A percentile compares a stretch with the other conserved stretches of the same genome.
phyloP scores from a whole-genome alignment of 53 echinoderm and acorn worm species.

The Crossaster papposus region DNA sequence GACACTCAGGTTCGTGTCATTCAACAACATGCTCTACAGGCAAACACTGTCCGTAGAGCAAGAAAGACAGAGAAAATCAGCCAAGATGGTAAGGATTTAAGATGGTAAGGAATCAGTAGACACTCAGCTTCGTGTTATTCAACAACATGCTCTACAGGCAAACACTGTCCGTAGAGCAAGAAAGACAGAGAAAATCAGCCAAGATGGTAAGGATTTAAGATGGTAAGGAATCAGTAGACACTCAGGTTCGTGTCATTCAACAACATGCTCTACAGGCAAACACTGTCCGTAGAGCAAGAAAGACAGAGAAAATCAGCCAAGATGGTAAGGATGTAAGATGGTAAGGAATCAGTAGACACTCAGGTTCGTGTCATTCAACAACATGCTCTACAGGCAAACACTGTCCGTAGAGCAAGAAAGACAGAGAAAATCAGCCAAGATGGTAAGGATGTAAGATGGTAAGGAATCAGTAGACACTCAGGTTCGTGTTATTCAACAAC shows the following conservation, averaged over 20 bases:
- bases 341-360: too few species aligned
- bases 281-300: conserved; percentile 42
- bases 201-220: too few species aligned
- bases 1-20: conserved; percentile 93
- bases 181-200: conserved; percentile 51
- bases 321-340: too few species aligned
- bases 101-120: too few species aligned
- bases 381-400: conserved; percentile 80
- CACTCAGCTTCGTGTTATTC: conserved; percentile 89
- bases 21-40: conserved; percentile 84
- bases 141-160: conserved; percentile 83
- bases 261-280: conserved; percentile 87
- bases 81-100: too few species aligned
- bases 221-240: too few species aligned
- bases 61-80: conserved; percentile 54
- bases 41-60: conserved; percentile 62
- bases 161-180: conserved; percentile 60
- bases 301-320: conserved; percentile 50
- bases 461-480: too few species aligned
- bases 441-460: too few species aligned
- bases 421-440: conserved; percentile 48
- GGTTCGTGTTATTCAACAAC: conserved; percentile 87
- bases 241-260: conserved; percentile 88
- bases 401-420: conserved; percentile 42
- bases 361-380: conserved; percentile 92